A percentile compares a stretch with the other conserved stretches of the same genome.
phyloP scores from a whole-genome alignment of 2,888 invertebrate species.

The Hyles lineata region DNA sequence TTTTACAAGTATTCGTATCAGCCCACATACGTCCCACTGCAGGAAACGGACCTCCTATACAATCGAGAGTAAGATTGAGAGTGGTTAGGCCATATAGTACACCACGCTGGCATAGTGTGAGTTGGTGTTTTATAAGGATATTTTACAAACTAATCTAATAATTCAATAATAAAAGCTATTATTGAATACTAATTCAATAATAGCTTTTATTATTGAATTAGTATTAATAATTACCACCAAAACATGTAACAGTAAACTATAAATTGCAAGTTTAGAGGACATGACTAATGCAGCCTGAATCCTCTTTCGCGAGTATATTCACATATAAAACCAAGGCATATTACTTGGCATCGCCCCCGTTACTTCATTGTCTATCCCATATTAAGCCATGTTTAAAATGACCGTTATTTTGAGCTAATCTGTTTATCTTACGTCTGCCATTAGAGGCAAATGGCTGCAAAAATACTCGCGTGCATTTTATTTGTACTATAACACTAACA shows the following conservation, averaged over 20 bases:
- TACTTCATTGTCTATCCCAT: constrained; percentile 3
- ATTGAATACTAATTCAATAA: too few relatives aligned
- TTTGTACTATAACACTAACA: constrained; percentile 30
- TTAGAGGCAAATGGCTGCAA: background rate
- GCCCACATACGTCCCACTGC: too few relatives aligned
- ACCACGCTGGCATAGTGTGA: too few relatives aligned
- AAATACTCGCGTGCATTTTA: constrained; percentile 24
- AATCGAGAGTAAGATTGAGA: too few relatives aligned
- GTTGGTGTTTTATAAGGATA: background rate
- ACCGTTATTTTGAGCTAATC: background rate
- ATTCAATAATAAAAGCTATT: too few relatives aligned
- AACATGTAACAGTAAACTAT: too few relatives aligned
- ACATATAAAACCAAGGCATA: constrained; percentile 4
- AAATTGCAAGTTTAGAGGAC: background rate
- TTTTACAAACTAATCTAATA: too few relatives aligned
- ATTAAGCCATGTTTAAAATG: background rate
- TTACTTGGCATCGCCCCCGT: constrained; percentile 8
- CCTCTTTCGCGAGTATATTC: background rate
- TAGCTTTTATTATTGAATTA: too few relatives aligned
- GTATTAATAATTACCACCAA: too few relatives aligned
- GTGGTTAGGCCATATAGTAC: too few relatives aligned
- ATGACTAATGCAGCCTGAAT: background rate
- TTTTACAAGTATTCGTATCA: background rate
- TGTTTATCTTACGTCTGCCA: background rate
- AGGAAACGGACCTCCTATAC: too few relatives aligned